These are phyloP conservation scores for Vimba vimba DNA, from an alignment of 2,113 vertebrate species.

Conservation along the genomic window DNA sequence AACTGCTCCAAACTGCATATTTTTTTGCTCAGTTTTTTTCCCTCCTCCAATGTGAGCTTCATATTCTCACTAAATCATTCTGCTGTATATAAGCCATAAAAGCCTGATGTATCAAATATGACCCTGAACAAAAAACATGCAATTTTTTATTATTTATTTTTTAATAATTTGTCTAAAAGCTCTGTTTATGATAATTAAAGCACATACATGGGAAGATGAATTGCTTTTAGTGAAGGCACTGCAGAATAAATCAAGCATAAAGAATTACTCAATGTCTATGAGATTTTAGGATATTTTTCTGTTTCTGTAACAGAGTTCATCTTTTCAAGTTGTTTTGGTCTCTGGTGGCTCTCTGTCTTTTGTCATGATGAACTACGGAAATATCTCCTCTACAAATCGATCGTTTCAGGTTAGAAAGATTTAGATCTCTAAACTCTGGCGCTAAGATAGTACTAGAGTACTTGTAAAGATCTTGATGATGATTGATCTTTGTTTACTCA, in stretches of 20 bases:
- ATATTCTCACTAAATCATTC: no score
- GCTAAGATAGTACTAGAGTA: not conserved
- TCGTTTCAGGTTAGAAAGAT: not conserved
- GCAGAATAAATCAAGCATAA: not conserved
- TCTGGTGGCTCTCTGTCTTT: not conserved
- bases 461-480: no score
- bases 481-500: not conserved
- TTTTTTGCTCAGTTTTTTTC: no score
- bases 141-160: no score
- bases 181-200: no score
- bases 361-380: constrained; percentile 25
- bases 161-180: no score
- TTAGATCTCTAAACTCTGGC: not conserved
- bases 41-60: no score
- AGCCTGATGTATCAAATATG: no score
- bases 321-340: constrained; percentile 32
- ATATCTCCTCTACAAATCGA: not conserved
- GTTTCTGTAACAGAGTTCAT: not conserved
- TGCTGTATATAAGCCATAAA: no score
- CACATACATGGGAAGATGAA: no score
- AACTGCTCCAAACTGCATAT: no score
- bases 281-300: not conserved
- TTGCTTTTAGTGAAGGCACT: not conserved
- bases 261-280: not conserved
- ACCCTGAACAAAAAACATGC: no score